A percentile compares a stretch with the other conserved stretches of the same genome.
These are phyloP conservation scores for Epinotia brunnichana DNA, from an alignment of 2,888 invertebrate species.

Conservation along the genomic window DNA sequence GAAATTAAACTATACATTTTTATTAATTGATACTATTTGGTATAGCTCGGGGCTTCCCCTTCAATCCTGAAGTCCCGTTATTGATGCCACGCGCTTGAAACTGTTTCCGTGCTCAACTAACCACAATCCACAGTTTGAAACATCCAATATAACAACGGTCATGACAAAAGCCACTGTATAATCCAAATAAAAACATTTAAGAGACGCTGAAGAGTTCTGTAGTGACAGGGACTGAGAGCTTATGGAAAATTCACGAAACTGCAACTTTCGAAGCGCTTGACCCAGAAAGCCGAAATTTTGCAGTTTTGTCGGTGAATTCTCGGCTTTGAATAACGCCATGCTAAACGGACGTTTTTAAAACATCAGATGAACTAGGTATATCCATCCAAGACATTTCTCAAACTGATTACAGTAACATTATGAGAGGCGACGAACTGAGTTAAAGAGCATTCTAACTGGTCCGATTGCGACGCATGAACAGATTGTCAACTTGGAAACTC, in stretches of 20 bases:
- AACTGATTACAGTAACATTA: conserved; percentile 10
- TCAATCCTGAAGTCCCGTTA: neutral
- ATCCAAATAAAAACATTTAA: conserved; percentile 5
- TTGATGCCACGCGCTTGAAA: conserved; percentile 19
- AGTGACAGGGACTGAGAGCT: conserved; percentile 21
- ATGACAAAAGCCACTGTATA: conserved; percentile 10
- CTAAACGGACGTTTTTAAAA: conserved; percentile 5
- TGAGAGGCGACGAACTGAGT: conserved; percentile 17
- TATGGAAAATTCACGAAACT: conserved; percentile 40
- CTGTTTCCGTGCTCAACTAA: conserved; percentile 16
- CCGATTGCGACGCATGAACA: conserved; percentile 19
- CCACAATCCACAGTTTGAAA: conserved; percentile 24
- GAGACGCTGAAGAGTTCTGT: neutral
- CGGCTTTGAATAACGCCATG: conserved; percentile 14
- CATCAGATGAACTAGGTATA: conserved; percentile 14
- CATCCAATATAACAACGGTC: conserved; percentile 4
- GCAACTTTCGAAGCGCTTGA: conserved; percentile 42
- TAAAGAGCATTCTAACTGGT: conserved; percentile 12
- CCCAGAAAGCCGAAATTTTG: conserved; percentile 35
- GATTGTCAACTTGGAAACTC: conserved; percentile 29
- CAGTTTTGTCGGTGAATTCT: conserved; percentile 21
- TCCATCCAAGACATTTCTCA: neutral
- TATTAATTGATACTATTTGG: conserved; percentile 5
- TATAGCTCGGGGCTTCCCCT: neutral
- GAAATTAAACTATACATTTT: neutral